Percentiles rank a stretch among this genome's conserved stretches.
Conservation (phyloP, 2,888 invertebrate species). For the Erannis defoliaria region DNA sequence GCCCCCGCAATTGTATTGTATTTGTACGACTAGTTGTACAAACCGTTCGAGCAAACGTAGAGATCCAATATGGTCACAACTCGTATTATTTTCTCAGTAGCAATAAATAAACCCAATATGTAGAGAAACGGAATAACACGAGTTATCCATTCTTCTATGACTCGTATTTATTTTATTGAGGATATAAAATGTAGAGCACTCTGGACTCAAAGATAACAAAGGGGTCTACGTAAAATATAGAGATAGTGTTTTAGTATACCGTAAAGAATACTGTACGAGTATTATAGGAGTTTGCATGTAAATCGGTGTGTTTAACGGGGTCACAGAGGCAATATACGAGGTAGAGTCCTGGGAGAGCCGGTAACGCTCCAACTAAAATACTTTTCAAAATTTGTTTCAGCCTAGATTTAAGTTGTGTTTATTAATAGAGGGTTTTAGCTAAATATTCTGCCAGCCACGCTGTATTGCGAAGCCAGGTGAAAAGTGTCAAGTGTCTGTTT, state of each 20-base stretch:
- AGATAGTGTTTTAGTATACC: slow-evolving; percentile 38
- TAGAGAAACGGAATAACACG: slow-evolving; percentile 32
- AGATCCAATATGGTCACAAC: slow-evolving; percentile 1
- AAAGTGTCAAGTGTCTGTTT: neutral
- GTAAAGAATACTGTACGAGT: slow-evolving; percentile 37
- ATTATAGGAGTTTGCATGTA: slow-evolving; percentile 35
- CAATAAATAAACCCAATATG: slow-evolving; percentile 35
- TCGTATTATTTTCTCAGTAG: slow-evolving; percentile 5
- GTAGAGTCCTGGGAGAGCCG: neutral
- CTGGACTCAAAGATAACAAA: slow-evolving; percentile 39
- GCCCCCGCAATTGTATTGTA: neutral
- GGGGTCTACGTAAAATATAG: slow-evolving; percentile 35
- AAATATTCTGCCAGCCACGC: neutral
- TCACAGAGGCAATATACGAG: slow-evolving; percentile 16
- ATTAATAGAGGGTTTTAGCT: neutral
- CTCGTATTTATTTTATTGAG: slow-evolving; percentile 40
- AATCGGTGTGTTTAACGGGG: slow-evolving; percentile 32
- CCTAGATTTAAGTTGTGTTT: slow-evolving; percentile 1
- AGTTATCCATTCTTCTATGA: slow-evolving; percentile 34
- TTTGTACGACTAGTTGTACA: neutral
- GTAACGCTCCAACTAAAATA: neutral
- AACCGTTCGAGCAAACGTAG: neutral
- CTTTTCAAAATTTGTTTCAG: neutral
- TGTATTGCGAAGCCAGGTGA: neutral
- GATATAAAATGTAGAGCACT: slow-evolving; percentile 38